Evolutionary conservation across 2,113 vertebrate genomes (phyloP), one percentile per base, ranked within the genome.

Genomic region (Coregonus clupeaformis): DNA sequence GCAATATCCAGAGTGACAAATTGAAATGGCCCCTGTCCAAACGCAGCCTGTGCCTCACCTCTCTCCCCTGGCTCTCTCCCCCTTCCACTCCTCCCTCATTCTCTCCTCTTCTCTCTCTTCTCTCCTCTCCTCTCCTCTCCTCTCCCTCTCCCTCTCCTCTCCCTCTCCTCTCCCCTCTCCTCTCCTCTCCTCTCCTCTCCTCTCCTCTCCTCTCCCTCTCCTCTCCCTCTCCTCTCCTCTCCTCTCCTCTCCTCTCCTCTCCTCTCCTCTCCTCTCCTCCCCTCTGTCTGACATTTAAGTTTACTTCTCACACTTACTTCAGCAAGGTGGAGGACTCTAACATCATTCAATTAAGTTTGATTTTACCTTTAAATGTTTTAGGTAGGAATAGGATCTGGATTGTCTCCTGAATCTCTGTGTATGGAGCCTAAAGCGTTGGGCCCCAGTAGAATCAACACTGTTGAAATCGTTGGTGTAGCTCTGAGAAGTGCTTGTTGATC

Each of bases 1-100:
- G n/a, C n/a, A 11, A 32, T 6, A 11, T 69, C 68, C 75, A 12
- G 73, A 42, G 9, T 79, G 11, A 80, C 42, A 42, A 86, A 87
- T 18, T 52, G 18, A 67, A 87, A 84, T 73, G 45, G n/a, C 32
- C 57, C 0, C 62, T 74, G 9, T 73, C 29, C n/a, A 64, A 65
- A 65, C 0, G 5, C 22, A n/a, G 67, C 66, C 20, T 22, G 64
- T 55, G 9, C 5, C 55, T 5, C 63, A 29, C 63, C 63, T 7
- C 67, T 13, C 27, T 67, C 2, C 2, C 30, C 14, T 67, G 14
- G 6, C 65, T 27, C 65, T 18, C 30, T n/a, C 29, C 29, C 27
- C 63, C 16, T 18, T 20, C 25, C 22, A n/a, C 60, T 66, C 25
- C 9, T 14, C 25, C 27, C 64, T 66, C 64, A 60, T 22, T 7